A percentile compares a stretch with the other conserved stretches of the same genome.
These are phyloP conservation scores for Chrysolophus pictus DNA, from an alignment of 2,797 vertebrate species.

Conservation along the genomic window DNA sequence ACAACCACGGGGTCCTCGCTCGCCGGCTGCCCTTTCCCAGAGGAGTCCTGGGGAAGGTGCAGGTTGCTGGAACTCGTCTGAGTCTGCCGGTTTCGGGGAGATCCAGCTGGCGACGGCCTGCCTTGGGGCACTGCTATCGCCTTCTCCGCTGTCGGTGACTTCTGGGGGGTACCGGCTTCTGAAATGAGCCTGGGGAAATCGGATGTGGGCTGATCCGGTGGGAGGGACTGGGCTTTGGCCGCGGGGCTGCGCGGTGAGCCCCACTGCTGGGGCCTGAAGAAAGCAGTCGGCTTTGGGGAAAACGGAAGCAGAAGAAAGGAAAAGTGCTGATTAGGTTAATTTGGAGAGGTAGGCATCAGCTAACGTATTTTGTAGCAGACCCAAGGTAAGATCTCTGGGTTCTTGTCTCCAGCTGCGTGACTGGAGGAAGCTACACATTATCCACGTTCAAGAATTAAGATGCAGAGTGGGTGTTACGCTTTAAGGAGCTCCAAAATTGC, in stretches of 20 bases:
- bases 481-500: background rate
- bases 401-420: background rate
- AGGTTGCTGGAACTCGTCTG: slow-evolving; percentile 94
- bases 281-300: slow-evolving; percentile 64
- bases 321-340: background rate
- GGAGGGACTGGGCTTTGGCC: slow-evolving; percentile 81
- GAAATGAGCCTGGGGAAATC: slow-evolving; percentile 72
- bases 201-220: slow-evolving; percentile 68
- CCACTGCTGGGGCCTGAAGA: slow-evolving; percentile 75
- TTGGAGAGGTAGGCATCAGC: background rate
- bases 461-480: background rate
- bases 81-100: slow-evolving; percentile 90
- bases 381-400: background rate
- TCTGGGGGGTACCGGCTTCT: slow-evolving; percentile 85
- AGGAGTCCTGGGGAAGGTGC: slow-evolving; percentile 84
- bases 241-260: slow-evolving; percentile 68
- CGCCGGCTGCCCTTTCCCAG: slow-evolving; percentile 76
- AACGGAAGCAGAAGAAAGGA: background rate
- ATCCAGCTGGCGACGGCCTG: slow-evolving; percentile 91
- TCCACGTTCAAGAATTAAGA: background rate
- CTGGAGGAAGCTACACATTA: background rate
- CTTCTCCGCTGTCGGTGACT: slow-evolving; percentile 61
- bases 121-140: slow-evolving; percentile 79
- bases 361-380: background rate
- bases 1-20: slow-evolving; percentile 90